Evolutionary conservation across 1,140 invertebrate species (phyloP).

Genomic region (Dreissena rostriformis): DNA sequence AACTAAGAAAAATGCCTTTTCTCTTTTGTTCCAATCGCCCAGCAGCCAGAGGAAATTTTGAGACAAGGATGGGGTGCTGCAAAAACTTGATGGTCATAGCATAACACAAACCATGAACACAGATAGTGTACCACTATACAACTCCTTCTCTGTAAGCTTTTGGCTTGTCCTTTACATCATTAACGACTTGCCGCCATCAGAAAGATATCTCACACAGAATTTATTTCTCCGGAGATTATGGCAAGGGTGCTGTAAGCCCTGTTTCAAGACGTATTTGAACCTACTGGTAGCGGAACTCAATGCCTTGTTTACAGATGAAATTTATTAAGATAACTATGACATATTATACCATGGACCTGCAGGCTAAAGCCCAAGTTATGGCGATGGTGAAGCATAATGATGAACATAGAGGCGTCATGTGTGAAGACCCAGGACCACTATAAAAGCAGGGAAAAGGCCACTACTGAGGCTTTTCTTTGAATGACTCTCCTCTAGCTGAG

Average conservation of each 20-base stretch:
- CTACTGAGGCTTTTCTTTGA: constrained; percentile 1
- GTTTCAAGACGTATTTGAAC: constrained; percentile 33
- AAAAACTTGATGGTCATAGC: not conserved
- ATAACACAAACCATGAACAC: constrained; percentile 3
- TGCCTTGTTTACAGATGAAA: constrained; percentile 2
- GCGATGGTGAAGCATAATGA: constrained; percentile 16
- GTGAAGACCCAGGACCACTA: not conserved
- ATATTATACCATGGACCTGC: constrained; percentile 7
- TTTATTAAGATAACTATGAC: not conserved
- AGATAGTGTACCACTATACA: constrained; percentile 12
- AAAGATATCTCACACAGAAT: constrained; percentile 4
- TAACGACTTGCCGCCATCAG: constrained; percentile 18
- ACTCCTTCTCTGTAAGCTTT: constrained; percentile 3
- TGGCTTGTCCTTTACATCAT: constrained; percentile 16
- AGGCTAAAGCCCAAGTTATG: constrained; percentile 13
- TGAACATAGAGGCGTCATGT: not conserved
- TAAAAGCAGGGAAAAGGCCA: not conserved
- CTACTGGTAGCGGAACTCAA: constrained; percentile 34
- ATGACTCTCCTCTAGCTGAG: not conserved
- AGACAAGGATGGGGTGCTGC: not conserved
- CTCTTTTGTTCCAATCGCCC: not conserved
- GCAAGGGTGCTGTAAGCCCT: constrained; percentile 30
- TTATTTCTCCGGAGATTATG: constrained; percentile 33
- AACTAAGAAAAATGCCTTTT: not conserved
- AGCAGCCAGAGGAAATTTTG: too few relatives aligned